Conservation (phyloP, 2,113 vertebrate genomes). For the Boulengeromyrus knoepffleri region DNA sequence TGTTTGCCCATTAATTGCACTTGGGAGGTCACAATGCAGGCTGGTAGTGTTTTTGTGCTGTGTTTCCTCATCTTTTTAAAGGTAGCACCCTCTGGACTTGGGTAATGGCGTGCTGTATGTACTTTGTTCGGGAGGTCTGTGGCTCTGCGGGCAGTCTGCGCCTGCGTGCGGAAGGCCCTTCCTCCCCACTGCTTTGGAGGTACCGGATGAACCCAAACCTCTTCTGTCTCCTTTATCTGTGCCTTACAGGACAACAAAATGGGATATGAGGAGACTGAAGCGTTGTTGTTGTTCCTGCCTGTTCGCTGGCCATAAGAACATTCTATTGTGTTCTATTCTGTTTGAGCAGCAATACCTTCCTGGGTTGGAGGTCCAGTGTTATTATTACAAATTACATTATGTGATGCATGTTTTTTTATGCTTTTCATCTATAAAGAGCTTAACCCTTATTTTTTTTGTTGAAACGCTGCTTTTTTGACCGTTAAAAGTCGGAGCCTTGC, state of each 20-base stretch:
- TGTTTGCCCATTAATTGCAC: background rate
- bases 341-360: background rate
- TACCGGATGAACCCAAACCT: background rate
- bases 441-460: conserved; percentile 6
- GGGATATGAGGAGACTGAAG: background rate
- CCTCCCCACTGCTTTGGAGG: background rate
- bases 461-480: background rate
- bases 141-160: background rate
- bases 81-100: background rate
- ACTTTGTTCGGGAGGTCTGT: background rate
- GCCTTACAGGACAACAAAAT: background rate
- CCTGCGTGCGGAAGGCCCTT: background rate
- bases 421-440: background rate
- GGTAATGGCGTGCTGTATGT: background rate
- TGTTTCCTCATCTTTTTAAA: background rate
- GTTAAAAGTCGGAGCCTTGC: background rate
- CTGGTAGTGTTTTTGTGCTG: background rate
- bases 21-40: background rate
- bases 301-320: background rate
- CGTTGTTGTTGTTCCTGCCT: background rate
- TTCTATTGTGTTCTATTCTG: background rate
- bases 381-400: background rate
- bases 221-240: background rate
- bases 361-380: background rate
- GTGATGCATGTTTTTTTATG: background rate